These are phyloP conservation scores for Drosophila saltans DNA, from an alignment of 1,140 invertebrate genomes.

Conservation along the genomic window DNA sequence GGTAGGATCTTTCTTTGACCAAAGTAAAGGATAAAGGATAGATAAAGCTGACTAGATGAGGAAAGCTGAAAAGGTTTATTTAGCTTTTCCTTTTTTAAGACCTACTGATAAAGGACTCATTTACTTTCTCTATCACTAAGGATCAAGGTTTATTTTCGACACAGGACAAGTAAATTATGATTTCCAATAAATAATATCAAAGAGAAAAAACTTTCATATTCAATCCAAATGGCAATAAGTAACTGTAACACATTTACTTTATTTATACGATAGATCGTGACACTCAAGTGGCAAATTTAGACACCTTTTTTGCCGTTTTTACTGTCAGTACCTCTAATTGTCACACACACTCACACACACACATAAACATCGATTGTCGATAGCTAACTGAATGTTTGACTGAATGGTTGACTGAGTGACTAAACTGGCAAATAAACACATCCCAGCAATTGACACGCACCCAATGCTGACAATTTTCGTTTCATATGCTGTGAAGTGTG, in stretches of 20 bases:
- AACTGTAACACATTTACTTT: neutral
- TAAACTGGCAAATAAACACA: constrained; percentile 68
- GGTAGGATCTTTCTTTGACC: no score
- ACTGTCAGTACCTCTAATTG: constrained; percentile 1
- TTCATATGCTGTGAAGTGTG: constrained; percentile 42
- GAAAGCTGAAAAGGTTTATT: no score
- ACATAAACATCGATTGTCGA: constrained; percentile 62
- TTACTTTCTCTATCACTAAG: no score
- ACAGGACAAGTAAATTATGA: no score
- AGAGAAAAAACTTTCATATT: neutral
- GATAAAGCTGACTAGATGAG: no score
- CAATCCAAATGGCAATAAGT: constrained; percentile 8
- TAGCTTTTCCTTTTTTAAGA: no score
- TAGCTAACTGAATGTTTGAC: neutral
- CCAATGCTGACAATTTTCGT: constrained; percentile 36
- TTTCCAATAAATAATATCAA: no score
- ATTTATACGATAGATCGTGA: neutral
- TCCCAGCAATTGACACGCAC: constrained; percentile 68
- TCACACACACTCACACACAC: constrained; percentile 42
- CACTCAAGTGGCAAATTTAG: constrained; percentile 1
- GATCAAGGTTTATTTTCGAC: no score
- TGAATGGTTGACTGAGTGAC: constrained; percentile 17
- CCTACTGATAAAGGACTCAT: no score
- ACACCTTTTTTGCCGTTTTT: neutral
- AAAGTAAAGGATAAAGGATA: no score